Evolutionary conservation across 2,113 vertebrate genomes (phyloP).

Genomic region (Chelonoidis abingdonii): DNA sequence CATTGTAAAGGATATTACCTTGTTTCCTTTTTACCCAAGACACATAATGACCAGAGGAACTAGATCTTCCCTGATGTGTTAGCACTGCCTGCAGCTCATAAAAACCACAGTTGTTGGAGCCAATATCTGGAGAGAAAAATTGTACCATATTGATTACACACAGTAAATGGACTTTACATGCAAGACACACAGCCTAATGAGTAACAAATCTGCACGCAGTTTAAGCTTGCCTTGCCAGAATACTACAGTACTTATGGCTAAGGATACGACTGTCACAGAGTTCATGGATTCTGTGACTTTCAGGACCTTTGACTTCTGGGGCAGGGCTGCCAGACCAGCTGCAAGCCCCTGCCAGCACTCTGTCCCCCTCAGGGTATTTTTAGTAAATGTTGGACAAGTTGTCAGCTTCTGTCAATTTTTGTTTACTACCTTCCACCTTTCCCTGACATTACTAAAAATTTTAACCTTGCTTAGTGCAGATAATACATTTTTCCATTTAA

Average conservation of each 20-base stretch:
- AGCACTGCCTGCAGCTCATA: constrained; percentile 98
- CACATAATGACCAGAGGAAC: constrained; percentile 97
- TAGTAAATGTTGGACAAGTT: too few species aligned
- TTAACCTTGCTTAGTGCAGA: not conserved
- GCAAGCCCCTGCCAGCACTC: too few species aligned
- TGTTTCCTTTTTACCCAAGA: constrained; percentile 99
- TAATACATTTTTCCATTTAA: not conserved
- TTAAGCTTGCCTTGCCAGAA: not conserved
- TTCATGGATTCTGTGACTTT: too few species aligned
- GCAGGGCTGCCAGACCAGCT: too few species aligned
- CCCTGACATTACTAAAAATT: too few species aligned
- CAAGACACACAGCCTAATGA: not conserved
- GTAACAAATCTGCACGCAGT: not conserved
- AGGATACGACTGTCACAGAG: not conserved
- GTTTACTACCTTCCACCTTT: too few species aligned
- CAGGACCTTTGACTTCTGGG: too few species aligned
- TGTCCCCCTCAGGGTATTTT: too few species aligned
- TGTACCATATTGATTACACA: not conserved
- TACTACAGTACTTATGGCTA: not conserved
- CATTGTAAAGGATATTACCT: constrained; percentile 79
- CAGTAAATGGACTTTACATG: not conserved
- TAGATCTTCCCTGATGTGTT: constrained; percentile 97
- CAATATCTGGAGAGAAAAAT: constrained; percentile 83
- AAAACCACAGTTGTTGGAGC: constrained; percentile 97
- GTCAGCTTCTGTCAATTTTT: too few species aligned